Percentiles rank a stretch among this genome's conserved stretches.
Evolutionary conservation across 1,140 invertebrate species (phyloP).

Genomic region (Sipha flava): DNA sequence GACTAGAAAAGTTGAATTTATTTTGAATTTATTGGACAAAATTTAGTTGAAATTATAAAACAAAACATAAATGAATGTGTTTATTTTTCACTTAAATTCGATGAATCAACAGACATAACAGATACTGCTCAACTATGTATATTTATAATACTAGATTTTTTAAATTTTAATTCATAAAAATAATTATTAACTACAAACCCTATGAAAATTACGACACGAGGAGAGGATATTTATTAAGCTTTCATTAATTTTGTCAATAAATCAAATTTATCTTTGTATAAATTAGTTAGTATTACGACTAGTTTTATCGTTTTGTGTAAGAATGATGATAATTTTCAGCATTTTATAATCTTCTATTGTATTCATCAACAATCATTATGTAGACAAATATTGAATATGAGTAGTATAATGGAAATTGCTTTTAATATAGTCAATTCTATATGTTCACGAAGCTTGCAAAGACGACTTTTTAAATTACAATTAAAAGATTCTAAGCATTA

Average conservation of each 20-base stretch:
- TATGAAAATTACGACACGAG: not conserved
- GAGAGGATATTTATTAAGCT: not conserved
- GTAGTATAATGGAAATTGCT: not conserved
- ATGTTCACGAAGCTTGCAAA: not conserved
- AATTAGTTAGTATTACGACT: not conserved
- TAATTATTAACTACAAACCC: not conserved
- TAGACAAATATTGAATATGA: not conserved
- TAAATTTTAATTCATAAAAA: no score
- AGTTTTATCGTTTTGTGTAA: no score
- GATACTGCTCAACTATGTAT: no score
- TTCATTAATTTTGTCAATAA: not conserved
- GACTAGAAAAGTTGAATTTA: no score
- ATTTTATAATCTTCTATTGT: not conserved
- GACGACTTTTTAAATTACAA: no score
- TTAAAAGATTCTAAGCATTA: not conserved
- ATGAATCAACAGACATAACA: not conserved
- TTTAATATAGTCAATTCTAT: not conserved
- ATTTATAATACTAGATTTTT: no score
- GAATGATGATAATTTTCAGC: not conserved
- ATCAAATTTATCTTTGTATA: not conserved
- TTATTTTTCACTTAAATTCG: no score
- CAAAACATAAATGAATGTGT: no score
- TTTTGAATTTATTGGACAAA: no score
- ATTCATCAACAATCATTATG: not conserved
- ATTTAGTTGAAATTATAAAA: no score